Conservation (phyloP, 2,113 vertebrate species). For the Craseonycteris thonglongyai region DNA sequence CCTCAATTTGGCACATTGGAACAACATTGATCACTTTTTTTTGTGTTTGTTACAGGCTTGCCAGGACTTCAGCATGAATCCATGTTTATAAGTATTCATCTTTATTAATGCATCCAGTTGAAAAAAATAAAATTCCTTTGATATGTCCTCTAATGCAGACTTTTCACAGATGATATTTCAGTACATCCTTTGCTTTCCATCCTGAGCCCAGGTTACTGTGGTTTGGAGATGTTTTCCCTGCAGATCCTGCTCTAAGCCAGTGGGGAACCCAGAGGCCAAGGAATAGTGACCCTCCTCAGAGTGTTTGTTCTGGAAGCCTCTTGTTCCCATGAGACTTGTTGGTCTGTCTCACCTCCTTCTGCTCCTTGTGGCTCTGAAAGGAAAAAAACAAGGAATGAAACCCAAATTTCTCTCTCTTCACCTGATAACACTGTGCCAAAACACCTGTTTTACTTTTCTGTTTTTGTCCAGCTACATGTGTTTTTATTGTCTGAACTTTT, state of each 20-base stretch:
- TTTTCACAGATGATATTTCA: neutral
- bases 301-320: neutral
- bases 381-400: neutral
- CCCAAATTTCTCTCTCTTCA: neutral
- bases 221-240: neutral
- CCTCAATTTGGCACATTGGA: neutral
- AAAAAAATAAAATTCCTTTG: neutral
- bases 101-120: conserved; percentile 7
- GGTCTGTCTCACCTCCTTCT: neutral
- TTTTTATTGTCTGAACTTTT: conserved; percentile 42
- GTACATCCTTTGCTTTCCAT: neutral
- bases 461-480: conserved; percentile 41
- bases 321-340: neutral
- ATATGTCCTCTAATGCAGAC: neutral
- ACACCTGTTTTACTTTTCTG: neutral
- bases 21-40: neutral
- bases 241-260: neutral
- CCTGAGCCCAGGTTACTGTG: neutral
- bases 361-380: neutral
- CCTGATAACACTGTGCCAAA: neutral
- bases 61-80: neutral
- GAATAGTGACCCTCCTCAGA: neutral
- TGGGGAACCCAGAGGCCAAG: neutral
- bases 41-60: neutral
- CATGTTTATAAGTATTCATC: neutral